A percentile compares a stretch with the other conserved stretches of the same genome.
phyloP scores from a whole-genome alignment of 2,888 invertebrate genomes.

The Aethes cnicana region DNA sequence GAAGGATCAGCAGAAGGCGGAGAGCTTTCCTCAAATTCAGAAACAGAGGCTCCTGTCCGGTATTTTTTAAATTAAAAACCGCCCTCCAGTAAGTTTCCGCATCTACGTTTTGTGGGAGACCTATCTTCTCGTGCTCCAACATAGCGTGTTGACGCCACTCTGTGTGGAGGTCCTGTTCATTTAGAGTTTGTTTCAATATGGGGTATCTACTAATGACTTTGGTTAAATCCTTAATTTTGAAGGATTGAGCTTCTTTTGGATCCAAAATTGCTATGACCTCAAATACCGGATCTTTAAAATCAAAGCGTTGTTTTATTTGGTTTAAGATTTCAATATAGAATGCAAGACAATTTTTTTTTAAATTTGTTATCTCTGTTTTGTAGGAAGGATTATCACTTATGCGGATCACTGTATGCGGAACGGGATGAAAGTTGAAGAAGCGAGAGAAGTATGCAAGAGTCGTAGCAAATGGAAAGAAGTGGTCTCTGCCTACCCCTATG shows the following conservation, averaged over 20 bases:
- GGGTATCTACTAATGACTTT: background rate
- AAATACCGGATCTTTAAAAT: background rate
- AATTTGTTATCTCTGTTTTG: background rate
- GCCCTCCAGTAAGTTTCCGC: background rate
- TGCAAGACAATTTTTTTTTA: background rate
- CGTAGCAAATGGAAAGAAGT: no score
- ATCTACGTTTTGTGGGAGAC: background rate
- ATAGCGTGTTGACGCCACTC: background rate
- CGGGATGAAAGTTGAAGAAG: no score
- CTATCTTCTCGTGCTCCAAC: background rate
- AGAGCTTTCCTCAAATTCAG: background rate
- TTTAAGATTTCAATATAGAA: slow-evolving; percentile 1
- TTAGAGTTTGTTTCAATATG: background rate
- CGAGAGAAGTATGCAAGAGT: no score
- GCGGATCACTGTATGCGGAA: no score
- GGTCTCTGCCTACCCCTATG: no score
- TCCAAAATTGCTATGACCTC: background rate
- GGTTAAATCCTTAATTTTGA: background rate
- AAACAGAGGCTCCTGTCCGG: background rate
- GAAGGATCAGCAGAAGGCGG: slow-evolving; percentile 29
- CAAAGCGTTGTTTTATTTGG: slow-evolving; percentile 1
- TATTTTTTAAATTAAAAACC: background rate
- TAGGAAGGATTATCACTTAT: no score
- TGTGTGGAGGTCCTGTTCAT: background rate
- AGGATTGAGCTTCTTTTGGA: background rate